These are phyloP conservation scores for Odontesthes bonariensis DNA, from an alignment of 2,113 vertebrate species.

Conservation along the genomic window DNA sequence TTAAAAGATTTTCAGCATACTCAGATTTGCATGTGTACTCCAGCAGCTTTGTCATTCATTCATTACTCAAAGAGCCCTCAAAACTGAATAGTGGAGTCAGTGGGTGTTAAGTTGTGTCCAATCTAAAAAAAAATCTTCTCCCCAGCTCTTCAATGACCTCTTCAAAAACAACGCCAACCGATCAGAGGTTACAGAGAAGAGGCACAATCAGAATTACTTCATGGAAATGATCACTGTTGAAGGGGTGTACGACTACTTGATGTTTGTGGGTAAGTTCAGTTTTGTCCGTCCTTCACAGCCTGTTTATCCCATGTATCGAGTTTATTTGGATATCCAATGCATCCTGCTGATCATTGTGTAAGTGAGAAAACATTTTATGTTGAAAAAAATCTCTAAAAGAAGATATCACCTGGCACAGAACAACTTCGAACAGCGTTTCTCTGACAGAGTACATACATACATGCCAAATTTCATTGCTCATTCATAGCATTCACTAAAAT, in stretches of 20 bases:
- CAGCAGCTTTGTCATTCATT: not conserved
- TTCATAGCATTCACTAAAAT: too few species aligned
- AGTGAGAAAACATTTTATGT: too few species aligned
- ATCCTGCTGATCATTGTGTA: too few species aligned
- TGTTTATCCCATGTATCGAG: not conserved
- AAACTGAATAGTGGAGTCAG: not conserved
- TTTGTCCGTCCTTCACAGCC: too few species aligned
- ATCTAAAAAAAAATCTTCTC: constrained; percentile 36
- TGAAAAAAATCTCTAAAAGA: too few species aligned
- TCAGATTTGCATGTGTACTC: too few species aligned
- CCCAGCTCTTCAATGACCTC: constrained; percentile 93
- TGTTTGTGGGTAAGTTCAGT: constrained; percentile 91
- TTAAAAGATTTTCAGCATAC: too few species aligned
- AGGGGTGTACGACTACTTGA: constrained; percentile 95
- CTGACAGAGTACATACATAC: too few species aligned
- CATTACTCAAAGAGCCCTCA: constrained; percentile 1
- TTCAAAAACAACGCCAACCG: constrained; percentile 98
- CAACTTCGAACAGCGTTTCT: too few species aligned
- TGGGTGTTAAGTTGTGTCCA: not conserved
- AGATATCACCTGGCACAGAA: too few species aligned
- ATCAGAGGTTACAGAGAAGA: constrained; percentile 90
- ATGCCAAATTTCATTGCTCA: too few species aligned
- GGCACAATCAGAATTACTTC: constrained; percentile 96
- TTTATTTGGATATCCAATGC: not conserved
- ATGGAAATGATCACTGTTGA: constrained; percentile 94